Evolutionary conservation across 1,140 invertebrate species (phyloP).

Genomic region (Nephotettix cincticeps): DNA sequence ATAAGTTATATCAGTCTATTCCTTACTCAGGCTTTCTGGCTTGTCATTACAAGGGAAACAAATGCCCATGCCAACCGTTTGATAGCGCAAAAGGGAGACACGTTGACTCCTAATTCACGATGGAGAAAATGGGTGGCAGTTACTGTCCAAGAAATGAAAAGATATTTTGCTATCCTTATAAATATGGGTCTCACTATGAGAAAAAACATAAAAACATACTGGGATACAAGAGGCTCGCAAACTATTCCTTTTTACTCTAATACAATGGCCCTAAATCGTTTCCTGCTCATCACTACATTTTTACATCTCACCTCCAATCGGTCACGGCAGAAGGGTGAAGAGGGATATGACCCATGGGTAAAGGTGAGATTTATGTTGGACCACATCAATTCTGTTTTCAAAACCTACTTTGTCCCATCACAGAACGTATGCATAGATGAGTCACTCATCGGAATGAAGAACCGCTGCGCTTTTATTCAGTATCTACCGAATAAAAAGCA

Average conservation of each 20-base stretch:
- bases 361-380: not conserved
- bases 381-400: not conserved
- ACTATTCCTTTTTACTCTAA: not conserved
- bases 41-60: not conserved
- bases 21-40: not conserved
- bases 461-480: too few relatives aligned
- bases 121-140: not conserved
- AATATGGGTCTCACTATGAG: conserved; percentile 2
- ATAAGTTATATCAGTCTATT: not conserved
- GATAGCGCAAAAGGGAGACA: not conserved
- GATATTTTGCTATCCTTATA: not conserved
- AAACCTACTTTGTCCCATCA: conserved; percentile 10
- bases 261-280: conserved; percentile 8
- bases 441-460: not conserved
- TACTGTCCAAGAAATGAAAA: conserved; percentile 3
- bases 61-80: not conserved
- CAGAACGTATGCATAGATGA: conserved; percentile 4
- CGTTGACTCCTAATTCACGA: not conserved
- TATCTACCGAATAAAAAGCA: too few relatives aligned
- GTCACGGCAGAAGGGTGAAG: not conserved
- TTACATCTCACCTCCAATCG: conserved; percentile 5
- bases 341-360: conserved; percentile 11
- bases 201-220: conserved; percentile 11
- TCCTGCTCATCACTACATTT: not conserved
- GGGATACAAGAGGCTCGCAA: not conserved